Base-by-base conservation (phyloP, 2,113 vertebrate genomes). In the Bujurquina vittata region DNA sequence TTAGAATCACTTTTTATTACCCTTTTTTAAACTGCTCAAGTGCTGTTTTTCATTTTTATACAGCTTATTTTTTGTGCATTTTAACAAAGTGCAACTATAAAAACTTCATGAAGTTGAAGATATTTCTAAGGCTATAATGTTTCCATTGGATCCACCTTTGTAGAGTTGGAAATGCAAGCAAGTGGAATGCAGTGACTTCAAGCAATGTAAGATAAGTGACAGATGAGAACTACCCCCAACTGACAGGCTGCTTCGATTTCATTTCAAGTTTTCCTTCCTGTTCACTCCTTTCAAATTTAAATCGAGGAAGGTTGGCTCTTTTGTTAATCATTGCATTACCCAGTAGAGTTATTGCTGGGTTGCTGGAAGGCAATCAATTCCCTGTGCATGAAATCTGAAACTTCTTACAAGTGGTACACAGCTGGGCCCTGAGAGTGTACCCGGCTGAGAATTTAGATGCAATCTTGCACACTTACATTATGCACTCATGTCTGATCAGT, bases 201-300 rank as follows among this genome's bases (percentile, higher is more conserved):
- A 75, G 59, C 59, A 20, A 40, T 6, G 2, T 23, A 74, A 54
- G 31, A 75, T 29, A 83, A 20, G 29, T 83, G 73, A 67, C 75
- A 40, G 40, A 80, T 22, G 72, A 74, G 63, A 80, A 84, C 77
- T 82, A 86, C 73, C 78, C 43, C 59, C 63, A 55, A 65, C 46
- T 74, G 55, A 80, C 23, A n/a, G 67, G 37, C 57, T 4, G 20
- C 55, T 77, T 69, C 8, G 8, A 77, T 84, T 84, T 77, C 14
- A 67, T 84, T 65, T 86, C 31, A 10, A 22, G 35, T 75, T 87
- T 78, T 86, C 62, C 55, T 88, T 85, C 77, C 74, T 85, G 37
- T 79, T 81, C 0, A 0, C 43, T 72, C 49, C 59, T 52, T 75
- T 35, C 17, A 20, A 77, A 37, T 69, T 26, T 77, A 56, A 84